Percentiles rank a stretch among this genome's conserved stretches.
These are phyloP conservation scores for Neotoma lepida DNA, from an alignment of 2,113 vertebrate species.

Conservation along the genomic window DNA sequence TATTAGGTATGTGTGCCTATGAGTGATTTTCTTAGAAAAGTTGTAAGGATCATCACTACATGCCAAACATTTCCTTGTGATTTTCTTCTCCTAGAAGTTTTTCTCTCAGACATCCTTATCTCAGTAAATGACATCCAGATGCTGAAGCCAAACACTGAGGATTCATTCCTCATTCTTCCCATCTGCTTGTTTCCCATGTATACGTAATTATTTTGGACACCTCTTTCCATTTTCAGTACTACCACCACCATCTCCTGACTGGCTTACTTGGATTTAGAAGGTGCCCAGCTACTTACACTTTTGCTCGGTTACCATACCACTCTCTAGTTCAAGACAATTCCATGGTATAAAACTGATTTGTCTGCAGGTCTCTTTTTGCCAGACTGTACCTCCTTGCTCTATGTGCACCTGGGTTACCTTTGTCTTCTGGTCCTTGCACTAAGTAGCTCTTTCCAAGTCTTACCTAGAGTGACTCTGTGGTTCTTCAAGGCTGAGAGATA, in stretches of 20 bases:
- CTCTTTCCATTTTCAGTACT: background rate
- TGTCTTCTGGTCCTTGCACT: background rate
- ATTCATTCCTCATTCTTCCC: background rate
- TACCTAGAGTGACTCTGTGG: background rate
- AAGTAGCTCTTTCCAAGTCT: background rate
- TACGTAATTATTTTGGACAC: background rate
- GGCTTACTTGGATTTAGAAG: background rate
- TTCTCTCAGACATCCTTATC: conserved; percentile 9
- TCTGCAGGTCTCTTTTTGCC: background rate
- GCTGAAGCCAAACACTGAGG: background rate
- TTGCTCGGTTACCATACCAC: background rate
- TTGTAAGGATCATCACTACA: conserved; percentile 32
- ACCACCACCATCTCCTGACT: background rate
- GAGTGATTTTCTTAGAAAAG: conserved; percentile 39
- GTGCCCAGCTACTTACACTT: background rate
- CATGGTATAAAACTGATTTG: background rate
- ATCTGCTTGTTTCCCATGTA: background rate
- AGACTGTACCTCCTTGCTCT: background rate
- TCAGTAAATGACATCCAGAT: conserved; percentile 37
- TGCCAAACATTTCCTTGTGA: conserved; percentile 14
- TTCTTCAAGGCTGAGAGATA: background rate
- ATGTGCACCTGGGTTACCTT: fast-evolving
- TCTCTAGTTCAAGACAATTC: background rate
- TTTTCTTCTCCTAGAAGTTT: conserved; percentile 38
- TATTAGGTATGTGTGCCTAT: background rate